These are phyloP conservation scores for Limenitis camilla DNA, from an alignment of 2,888 invertebrate species.

Conservation along the genomic window DNA sequence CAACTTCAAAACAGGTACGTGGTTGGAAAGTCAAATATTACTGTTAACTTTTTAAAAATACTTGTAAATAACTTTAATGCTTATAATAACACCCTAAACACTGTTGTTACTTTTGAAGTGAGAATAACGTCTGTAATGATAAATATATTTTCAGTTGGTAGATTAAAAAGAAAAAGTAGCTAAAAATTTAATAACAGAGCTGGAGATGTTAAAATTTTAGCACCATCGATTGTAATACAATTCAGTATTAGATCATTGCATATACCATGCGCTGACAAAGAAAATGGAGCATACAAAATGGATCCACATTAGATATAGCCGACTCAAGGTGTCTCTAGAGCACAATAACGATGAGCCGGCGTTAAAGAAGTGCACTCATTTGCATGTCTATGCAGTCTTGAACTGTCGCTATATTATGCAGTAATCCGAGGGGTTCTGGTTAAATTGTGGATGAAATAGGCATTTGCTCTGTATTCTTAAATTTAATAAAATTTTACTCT, in stretches of 20 bases:
- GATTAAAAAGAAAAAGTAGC: background rate
- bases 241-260: slow-evolving; percentile 11
- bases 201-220: background rate
- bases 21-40: slow-evolving; percentile 4
- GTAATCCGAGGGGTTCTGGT: slow-evolving; percentile 7
- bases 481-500: no score
- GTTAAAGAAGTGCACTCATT: slow-evolving; percentile 52
- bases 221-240: slow-evolving; percentile 5
- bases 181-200: background rate
- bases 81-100: background rate
- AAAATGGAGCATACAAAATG: slow-evolving; percentile 20
- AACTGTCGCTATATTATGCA: slow-evolving; percentile 13
- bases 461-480: background rate
- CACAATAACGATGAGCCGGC: slow-evolving; percentile 43
- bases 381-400: slow-evolving; percentile 43
- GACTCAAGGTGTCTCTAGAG: slow-evolving; percentile 38
- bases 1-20: slow-evolving; percentile 12
- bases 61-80: background rate
- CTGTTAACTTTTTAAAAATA: background rate
- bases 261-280: slow-evolving; percentile 20
- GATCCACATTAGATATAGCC: slow-evolving; percentile 18
- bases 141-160: no score
- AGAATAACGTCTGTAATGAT: no score
- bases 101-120: no score
- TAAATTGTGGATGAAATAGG: slow-evolving; percentile 5